A percentile compares a stretch with the other conserved stretches of the same genome.
These are phyloP conservation scores for Delia radicum DNA, from an alignment of 1,140 invertebrate species.

Conservation along the genomic window DNA sequence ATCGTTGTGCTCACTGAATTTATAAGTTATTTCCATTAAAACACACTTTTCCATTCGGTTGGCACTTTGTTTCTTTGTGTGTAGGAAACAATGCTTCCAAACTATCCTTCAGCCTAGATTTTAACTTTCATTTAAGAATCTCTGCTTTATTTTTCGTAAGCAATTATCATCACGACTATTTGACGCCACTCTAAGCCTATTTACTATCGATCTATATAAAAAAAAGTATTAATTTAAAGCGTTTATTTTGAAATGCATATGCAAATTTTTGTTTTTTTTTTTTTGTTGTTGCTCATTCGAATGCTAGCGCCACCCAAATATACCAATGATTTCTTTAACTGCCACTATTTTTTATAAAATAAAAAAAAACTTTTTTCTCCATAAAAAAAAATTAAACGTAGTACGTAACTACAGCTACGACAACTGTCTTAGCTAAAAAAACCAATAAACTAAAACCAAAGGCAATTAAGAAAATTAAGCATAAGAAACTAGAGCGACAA, in stretches of 20 bases:
- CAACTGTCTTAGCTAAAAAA: neutral
- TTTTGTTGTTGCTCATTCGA: neutral
- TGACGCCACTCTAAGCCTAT: conserved; percentile 24
- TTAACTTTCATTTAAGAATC: conserved; percentile 10
- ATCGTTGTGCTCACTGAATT: too few species aligned
- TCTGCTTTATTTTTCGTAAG: neutral
- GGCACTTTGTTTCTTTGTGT: too few species aligned
- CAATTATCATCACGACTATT: conserved; percentile 30
- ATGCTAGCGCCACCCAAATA: conserved; percentile 15
- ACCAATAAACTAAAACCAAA: conserved; percentile 12
- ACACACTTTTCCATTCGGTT: too few species aligned
- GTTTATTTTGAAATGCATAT: conserved; percentile 13
- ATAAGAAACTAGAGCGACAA: conserved; percentile 17
- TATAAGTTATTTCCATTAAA: too few species aligned
- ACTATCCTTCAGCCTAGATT: too few species aligned
- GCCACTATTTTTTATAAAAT: neutral
- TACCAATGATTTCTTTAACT: conserved; percentile 16
- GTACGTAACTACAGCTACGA: neutral
- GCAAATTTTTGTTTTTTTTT: neutral
- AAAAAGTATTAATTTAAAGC: neutral
- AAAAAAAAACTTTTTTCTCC: neutral
- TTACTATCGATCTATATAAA: neutral
- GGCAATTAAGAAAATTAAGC: conserved; percentile 23
- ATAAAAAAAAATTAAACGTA: neutral
- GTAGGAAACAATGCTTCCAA: too few species aligned